A percentile compares a stretch with the other conserved stretches of the same genome.
phyloP scores from a whole-genome alignment of 2,113 vertebrate genomes.

The Gallinago undulata region DNA sequence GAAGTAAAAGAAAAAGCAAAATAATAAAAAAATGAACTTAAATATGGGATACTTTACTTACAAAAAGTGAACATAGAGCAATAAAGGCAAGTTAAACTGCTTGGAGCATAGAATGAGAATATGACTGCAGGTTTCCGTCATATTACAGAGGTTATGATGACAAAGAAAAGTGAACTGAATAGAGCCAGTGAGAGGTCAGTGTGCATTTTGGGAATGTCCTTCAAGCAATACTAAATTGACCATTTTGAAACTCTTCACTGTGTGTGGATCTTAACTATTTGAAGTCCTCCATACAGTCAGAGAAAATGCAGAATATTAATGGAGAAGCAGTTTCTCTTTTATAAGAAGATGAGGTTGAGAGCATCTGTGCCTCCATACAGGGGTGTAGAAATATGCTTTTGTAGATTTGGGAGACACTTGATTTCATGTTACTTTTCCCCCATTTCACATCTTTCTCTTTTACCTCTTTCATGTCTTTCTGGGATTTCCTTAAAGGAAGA shows the following conservation, averaged over 20 bases:
- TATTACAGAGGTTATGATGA: neutral
- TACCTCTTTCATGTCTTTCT: neutral
- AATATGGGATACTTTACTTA: slow-evolving; percentile 77
- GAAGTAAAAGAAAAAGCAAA: slow-evolving; percentile 75
- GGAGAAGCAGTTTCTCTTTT: neutral
- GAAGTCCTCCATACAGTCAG: neutral
- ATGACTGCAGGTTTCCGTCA: neutral
- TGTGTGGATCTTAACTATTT: neutral
- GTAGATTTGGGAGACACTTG: neutral
- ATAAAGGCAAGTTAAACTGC: slow-evolving; percentile 42
- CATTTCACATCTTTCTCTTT: neutral
- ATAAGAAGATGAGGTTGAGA: neutral
- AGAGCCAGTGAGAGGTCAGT: neutral
- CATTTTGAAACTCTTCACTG: neutral
- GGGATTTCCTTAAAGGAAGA: neutral
- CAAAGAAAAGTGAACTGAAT: slow-evolving; percentile 29
- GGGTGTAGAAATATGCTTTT: neutral
- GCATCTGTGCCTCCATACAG: neutral
- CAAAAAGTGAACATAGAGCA: slow-evolving; percentile 73
- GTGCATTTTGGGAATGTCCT: neutral
- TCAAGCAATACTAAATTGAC: neutral
- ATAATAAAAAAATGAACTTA: slow-evolving; percentile 76
- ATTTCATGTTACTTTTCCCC: neutral
- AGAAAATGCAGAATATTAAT: neutral
- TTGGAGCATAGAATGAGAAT: neutral